Base-by-base conservation (phyloP, 2,888 invertebrate species). In the Nomada fabriciana region DNA sequence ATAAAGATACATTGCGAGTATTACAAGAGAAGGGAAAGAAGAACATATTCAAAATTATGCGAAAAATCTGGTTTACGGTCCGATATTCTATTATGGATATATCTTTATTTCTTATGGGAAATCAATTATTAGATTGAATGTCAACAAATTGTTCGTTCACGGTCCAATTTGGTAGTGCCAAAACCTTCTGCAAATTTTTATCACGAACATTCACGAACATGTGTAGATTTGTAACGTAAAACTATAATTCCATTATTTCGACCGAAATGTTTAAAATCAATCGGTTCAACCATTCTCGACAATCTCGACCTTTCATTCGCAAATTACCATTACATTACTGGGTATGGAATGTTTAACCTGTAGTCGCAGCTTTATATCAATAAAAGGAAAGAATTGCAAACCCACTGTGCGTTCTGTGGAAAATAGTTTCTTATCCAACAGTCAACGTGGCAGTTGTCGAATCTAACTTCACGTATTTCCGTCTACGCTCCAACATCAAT, bases 381-480 rank as follows among this genome's bases (percentile, higher is more conserved):
- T 57, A 69, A 73, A 64, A 36, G 11, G 52, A 53, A 36, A 53
- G 20, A 13, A 52, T 43, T 55, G 59, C 29, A 47, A 23, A 63
- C 57, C 57, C 36, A 59, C 50, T 47, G 53, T 52, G 43, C 15
- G 55, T 67, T 70, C 43, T 42, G 25, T 13, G 47, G 11, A 11
- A 13, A 64, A 55, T 57, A 11, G 57, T 63, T 73, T 25, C 59
- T 15, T 65, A 42, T 20, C 53, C 29, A n/a, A 36, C 29, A 36
- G 18, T 52, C 10, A 25, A 67, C 25, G 20, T 65, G 65, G 15
- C 25, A 29, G 36, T 52, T 53, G 70, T 53, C 23, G 59, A 64
- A 71, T 70, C 15, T 3, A 23, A 42, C 18, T 47, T n/a, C 13
- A 52, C 50, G 42, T 57, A 55, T 72, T 77, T 63, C 23, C 23